Conservation (phyloP, 2,797 vertebrate species). For the Halcyon chelicuti region DNA sequence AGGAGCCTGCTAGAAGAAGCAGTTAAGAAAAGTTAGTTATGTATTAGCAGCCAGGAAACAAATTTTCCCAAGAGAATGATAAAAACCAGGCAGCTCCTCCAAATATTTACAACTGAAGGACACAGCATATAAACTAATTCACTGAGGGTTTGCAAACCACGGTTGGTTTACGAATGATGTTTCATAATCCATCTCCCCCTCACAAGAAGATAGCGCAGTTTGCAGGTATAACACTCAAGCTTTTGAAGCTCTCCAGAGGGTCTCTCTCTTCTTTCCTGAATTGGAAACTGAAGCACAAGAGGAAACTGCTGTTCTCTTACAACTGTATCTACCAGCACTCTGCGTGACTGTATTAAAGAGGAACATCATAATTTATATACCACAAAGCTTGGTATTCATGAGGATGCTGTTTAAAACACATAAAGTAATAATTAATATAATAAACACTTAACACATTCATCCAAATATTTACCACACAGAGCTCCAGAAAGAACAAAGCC, state of each 20-base stretch:
- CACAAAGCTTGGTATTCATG: neutral
- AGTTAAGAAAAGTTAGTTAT: neutral
- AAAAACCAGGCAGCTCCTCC: neutral
- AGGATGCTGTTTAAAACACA: conserved; percentile 30
- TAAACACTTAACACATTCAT: conserved; percentile 1
- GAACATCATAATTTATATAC: neutral
- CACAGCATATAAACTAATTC: neutral
- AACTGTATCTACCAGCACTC: neutral
- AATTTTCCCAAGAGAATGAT: neutral
- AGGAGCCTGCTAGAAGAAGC: conserved; percentile 88
- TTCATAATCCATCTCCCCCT: neutral
- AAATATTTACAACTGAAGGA: neutral
- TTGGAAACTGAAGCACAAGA: neutral
- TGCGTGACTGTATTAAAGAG: neutral
- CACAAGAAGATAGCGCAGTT: neutral
- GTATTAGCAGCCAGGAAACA: neutral
- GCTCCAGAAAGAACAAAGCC: conserved; percentile 1
- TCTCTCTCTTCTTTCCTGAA: neutral
- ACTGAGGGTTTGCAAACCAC: neutral
- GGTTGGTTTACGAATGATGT: neutral
- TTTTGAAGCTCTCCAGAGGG: neutral
- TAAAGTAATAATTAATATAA: conserved; percentile 22
- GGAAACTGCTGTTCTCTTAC: neutral
- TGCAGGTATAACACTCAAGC: neutral
- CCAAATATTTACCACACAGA: neutral